These are phyloP conservation scores for Tetropium fuscum DNA, from an alignment of 2,888 invertebrate genomes.

Conservation along the genomic window DNA sequence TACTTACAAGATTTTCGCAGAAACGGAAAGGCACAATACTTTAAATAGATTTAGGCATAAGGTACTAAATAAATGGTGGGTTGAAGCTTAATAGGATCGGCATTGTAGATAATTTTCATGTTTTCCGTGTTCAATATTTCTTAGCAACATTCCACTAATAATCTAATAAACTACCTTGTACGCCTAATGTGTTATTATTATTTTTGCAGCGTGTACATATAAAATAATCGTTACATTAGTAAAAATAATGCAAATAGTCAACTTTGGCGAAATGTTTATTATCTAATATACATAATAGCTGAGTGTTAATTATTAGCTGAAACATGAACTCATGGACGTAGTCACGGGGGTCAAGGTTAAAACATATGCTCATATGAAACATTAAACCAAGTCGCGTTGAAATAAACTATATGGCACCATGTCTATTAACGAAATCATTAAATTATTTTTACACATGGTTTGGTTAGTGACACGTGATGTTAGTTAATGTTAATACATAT, in stretches of 20 bases:
- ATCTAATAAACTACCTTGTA: not conserved
- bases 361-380: constrained; percentile 1
- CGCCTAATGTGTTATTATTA: not conserved
- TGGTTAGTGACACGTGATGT: too few relatives aligned
- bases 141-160: too few relatives aligned
- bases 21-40: too few relatives aligned
- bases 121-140: too few relatives aligned
- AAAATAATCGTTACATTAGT: constrained; percentile 10
- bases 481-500: too few relatives aligned
- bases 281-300: constrained; percentile 18
- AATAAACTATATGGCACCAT: constrained; percentile 9
- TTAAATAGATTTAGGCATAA: too few relatives aligned
- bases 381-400: constrained; percentile 5
- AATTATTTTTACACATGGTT: too few relatives aligned
- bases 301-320: constrained; percentile 11
- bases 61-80: too few relatives aligned
- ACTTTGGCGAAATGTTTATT: constrained; percentile 10
- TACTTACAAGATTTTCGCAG: too few relatives aligned
- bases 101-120: too few relatives aligned
- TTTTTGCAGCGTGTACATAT: constrained; percentile 14
- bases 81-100: too few relatives aligned
- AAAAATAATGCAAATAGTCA: constrained; percentile 12
- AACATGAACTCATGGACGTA: constrained; percentile 19
- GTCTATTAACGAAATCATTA: constrained; percentile 1
- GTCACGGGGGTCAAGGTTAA: constrained; percentile 13